Evolutionary conservation across 2,113 vertebrate genomes (phyloP).

Genomic region (Sterna hirundo): DNA sequence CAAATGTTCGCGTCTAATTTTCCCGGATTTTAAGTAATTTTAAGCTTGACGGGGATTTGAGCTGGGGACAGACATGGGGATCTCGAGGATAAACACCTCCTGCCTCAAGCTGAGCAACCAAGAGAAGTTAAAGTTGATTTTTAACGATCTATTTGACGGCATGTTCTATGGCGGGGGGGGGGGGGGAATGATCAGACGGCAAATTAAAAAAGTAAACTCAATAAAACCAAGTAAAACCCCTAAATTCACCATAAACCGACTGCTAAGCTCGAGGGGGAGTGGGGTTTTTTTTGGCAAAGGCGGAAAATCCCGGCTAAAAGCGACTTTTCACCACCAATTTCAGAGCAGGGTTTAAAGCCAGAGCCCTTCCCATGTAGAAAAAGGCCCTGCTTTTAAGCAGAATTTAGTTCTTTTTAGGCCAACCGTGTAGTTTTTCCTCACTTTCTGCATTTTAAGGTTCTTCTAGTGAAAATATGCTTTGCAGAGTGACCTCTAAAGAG

Average conservation of each 20-base stretch:
- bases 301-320: neutral
- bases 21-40: neutral
- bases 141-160: neutral
- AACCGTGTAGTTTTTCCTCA: rapidly evolving
- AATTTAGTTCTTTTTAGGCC: neutral
- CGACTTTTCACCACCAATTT: neutral
- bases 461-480: neutral
- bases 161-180: rapidly evolving
- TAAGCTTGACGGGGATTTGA: neutral
- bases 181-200: no score
- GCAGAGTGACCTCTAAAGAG: neutral
- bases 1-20: neutral
- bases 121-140: neutral
- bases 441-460: neutral
- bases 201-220: neutral
- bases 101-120: neutral
- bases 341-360: neutral
- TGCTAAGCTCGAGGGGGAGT: neutral
- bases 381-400: neutral
- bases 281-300: neutral
- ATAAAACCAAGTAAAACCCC: neutral
- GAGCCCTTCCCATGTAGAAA: rapidly evolving
- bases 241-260: neutral
- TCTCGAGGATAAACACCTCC: neutral
- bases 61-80: no score